phyloP scores from a whole-genome alignment of 2,888 invertebrate species.

The Hyposoter didymator region DNA sequence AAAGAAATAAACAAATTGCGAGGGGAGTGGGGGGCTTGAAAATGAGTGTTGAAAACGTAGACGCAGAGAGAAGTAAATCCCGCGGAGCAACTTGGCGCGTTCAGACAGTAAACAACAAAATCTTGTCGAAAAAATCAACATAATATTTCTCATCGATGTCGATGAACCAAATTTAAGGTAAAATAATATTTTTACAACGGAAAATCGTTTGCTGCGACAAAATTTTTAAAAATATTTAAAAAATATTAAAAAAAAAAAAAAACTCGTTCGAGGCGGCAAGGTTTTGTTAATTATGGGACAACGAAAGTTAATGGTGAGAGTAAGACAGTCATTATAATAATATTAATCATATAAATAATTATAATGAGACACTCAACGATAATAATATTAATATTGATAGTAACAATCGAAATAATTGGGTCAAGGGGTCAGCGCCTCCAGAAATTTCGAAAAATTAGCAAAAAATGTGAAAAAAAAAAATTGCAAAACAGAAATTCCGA shows the following conservation, averaged over 20 bases:
- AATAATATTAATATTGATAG: slow-evolving; percentile 19
- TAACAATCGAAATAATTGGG: background rate
- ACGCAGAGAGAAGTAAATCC: background rate
- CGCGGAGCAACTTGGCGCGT: slow-evolving; percentile 76
- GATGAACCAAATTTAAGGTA: slow-evolving; percentile 14
- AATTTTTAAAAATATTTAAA: slow-evolving; percentile 74
- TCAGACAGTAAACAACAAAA: slow-evolving; percentile 81
- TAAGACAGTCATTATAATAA: slow-evolving; percentile 60
- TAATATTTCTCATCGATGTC: slow-evolving; percentile 71
- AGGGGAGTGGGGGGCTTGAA: too few species aligned
- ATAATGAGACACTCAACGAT: slow-evolving; percentile 25
- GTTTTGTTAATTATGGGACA: slow-evolving; percentile 73
- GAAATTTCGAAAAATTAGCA: background rate
- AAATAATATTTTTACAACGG: background rate
- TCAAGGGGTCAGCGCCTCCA: background rate
- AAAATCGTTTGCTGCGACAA: slow-evolving; percentile 60
- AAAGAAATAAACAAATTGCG: background rate
- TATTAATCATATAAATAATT: slow-evolving; percentile 19
- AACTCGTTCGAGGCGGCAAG: slow-evolving; percentile 80
- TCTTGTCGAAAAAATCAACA: slow-evolving; percentile 81
- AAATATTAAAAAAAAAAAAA: slow-evolving; percentile 77
- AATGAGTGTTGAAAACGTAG: background rate
- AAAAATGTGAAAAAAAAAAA: too few species aligned
- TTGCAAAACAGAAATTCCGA: too few species aligned
- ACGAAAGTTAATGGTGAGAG: slow-evolving; percentile 73